Evolutionary conservation across 2,113 vertebrate species (phyloP).

Genomic region (Notothenia rossii): DNA sequence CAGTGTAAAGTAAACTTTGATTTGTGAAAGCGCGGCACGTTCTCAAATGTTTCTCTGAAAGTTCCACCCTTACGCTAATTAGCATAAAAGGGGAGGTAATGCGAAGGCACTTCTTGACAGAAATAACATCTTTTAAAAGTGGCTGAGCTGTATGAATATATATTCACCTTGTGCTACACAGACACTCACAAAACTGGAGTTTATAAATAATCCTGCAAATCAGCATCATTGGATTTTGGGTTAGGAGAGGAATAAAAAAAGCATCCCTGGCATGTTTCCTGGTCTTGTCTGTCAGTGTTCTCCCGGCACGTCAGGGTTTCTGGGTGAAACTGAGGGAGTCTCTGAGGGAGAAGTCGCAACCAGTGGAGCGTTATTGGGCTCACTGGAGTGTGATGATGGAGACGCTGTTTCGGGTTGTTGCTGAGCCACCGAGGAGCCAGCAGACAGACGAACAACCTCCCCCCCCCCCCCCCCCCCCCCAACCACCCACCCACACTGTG

Average conservation of each 20-base stretch:
- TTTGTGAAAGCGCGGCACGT: conserved; percentile 36
- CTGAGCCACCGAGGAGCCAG: conserved; percentile 36
- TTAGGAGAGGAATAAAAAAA: conserved; percentile 4
- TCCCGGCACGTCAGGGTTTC: conserved; percentile 18
- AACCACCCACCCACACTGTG: background rate
- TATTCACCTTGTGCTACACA: conserved; percentile 18
- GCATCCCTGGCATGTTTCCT: background rate
- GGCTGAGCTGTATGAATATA: conserved; percentile 15
- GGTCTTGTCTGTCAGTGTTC: conserved; percentile 16
- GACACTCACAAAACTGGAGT: background rate
- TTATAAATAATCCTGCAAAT: background rate
- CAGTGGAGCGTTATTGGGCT: conserved; percentile 48
- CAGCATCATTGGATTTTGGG: background rate
- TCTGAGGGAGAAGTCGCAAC: conserved; percentile 28
- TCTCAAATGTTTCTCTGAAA: conserved; percentile 25
- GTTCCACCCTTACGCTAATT: conserved; percentile 41
- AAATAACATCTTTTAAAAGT: conserved; percentile 39
- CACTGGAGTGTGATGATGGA: conserved; percentile 61
- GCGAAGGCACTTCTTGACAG: conserved; percentile 8
- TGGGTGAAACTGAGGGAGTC: conserved; percentile 29
- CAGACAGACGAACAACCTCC: conserved; percentile 35
- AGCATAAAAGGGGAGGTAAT: conserved; percentile 28
- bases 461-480: background rate
- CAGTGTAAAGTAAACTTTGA: conserved; percentile 17
- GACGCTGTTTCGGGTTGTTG: conserved; percentile 33